Base-by-base conservation (phyloP, 1,140 invertebrate genomes). In the Ephestia elutella region DNA sequence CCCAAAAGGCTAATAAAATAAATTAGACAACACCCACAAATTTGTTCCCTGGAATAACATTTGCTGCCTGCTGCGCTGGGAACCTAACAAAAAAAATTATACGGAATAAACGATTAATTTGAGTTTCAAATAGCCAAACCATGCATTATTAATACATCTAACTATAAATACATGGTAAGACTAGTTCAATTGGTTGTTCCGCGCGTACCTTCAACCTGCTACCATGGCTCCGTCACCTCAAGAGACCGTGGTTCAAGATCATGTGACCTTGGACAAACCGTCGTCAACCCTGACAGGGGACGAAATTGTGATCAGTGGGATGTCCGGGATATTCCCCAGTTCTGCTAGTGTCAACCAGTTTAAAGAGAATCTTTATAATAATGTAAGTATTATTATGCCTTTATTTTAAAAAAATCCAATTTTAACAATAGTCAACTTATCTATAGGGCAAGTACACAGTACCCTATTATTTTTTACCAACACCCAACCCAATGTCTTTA, bases 241-340 rank as follows among this genome's bases (percentile, higher is more conserved):
- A 56, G 54, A 60, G 30, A 25, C 17, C 17, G 25, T 38, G 7
- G 48, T n/a, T 11, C 53, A 25, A 10, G 20, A 60, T 0, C 25
- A 19, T 30, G 17, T 28, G 25, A n/a, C 50, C 5, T 25, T 25
- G 19, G 50, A 38, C 0, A 17, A 54, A 18, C 48, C 49, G 2
- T 18, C 21, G 13, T 13, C 19, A 11, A 49, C 59, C 10, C 19
- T 60, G 7, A 15, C 25, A 9, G 70, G 65, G 8, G 57, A 68
- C 50, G 67, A 70, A 56, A 63, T 73, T 10, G 70, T 73, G 18
- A 70, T 73, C 44, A 73, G 65, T 65, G 70, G 70, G 17, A 65
- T 73, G n/a, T 73, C 70, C 1, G 70, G 70, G 25, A 62, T 62
- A 7, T 73, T 73, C 21, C 70, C 70, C 11, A 70, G 62, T 17